Evolutionary conservation across 2,888 invertebrate genomes (phyloP).

Genomic region (Agrilus biguttatus): DNA sequence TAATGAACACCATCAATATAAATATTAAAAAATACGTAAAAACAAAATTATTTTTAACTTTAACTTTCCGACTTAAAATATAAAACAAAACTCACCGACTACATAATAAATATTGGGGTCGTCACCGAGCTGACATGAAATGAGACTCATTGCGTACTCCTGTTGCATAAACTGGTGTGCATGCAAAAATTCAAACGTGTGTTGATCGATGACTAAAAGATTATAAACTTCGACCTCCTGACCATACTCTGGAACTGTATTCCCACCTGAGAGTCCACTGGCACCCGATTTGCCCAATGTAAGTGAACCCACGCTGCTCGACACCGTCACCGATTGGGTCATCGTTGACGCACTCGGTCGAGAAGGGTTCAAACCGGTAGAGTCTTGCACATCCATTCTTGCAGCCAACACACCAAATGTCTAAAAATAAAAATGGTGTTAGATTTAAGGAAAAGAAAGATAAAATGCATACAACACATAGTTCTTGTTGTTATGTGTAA

Average conservation of each 20-base stretch:
- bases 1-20: too few relatives aligned
- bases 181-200: constrained; percentile 93
- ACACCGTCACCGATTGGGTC: constrained; percentile 45
- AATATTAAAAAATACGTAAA: too few relatives aligned
- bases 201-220: constrained; percentile 84
- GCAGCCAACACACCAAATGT: constrained; percentile 89
- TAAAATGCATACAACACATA: too few relatives aligned
- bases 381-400: constrained; percentile 76
- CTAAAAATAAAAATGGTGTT: constrained; percentile 27
- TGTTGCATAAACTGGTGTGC: constrained; percentile 83
- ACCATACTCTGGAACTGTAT: constrained; percentile 41
- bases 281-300: constrained; percentile 33
- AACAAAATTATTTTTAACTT: too few relatives aligned
- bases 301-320: constrained; percentile 37
- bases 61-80: too few relatives aligned
- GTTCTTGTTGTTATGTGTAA: too few relatives aligned
- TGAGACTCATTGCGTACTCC: constrained; percentile 82
- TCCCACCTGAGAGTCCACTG: constrained; percentile 29
- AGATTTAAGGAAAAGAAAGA: too few relatives aligned
- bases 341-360: constrained; percentile 67
- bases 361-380: constrained; percentile 49
- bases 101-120: constrained; percentile 87
- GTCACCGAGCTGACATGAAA: constrained; percentile 81
- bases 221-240: constrained; percentile 85
- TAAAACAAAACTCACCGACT: constrained; percentile 44